Base-by-base conservation (phyloP, 1,140 invertebrate genomes). In the Drosophila parabipectinata region DNA sequence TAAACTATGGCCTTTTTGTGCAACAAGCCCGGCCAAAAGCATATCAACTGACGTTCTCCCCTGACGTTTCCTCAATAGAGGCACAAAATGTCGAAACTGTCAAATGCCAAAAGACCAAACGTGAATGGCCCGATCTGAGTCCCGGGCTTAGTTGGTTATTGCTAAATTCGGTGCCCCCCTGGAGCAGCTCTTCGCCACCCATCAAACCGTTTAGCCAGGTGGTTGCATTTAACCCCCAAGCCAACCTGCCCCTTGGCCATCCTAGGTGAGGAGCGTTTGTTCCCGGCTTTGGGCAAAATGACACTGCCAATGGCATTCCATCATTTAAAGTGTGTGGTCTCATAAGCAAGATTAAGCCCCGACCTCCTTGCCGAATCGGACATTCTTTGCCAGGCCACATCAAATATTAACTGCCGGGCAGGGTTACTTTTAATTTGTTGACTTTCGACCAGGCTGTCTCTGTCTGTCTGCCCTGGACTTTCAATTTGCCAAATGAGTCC, bases 41-140 rank as follows among this genome's bases (percentile, higher is more conserved):
- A 18, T 47, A 47, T 51, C 63, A 51, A 41, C 28, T 44, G 24
- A 28, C 47, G 41, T 45, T 24, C n/a, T 12, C 52, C 37, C 12
- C 15, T 41, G 44, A n/a, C 54, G 26, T 50, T 48, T 55, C 74
- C 60, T 84, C 80, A 75, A 79, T 66, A 60, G 71, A 76, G 62
- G 71, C 68, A 75, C 82, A 72, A 85, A 82, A 87, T 78, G 83
- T 87, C 83, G 64, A 88, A 88, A 88, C 82, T 87, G 82, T 87
- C 82, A 87, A 88, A 87, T 88, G 83, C 83, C 83, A 88, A 87
- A 87, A 88, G 77, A 79, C 78, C 62, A 87, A 85, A 85, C 87
- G 82, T 82, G 78, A 67, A 78, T 87, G 72, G 56, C 77, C 51
- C 30, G 24, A 54, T 14, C n/a, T 41, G 62, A 68, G 60, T 48